These are phyloP conservation scores for Furcula furcula DNA, from an alignment of 2,888 invertebrate species.

Conservation along the genomic window DNA sequence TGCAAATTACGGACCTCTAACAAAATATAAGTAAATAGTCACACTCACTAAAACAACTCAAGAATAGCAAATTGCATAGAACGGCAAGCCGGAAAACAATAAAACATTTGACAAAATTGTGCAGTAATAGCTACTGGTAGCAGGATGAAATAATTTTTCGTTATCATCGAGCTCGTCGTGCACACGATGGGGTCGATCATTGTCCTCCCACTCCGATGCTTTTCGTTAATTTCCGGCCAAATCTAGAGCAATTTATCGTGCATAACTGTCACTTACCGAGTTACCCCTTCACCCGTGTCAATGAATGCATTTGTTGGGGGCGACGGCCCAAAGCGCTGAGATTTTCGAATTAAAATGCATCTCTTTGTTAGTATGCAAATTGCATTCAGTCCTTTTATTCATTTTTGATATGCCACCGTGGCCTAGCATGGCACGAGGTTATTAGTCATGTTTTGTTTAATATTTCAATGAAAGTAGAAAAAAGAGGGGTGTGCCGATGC, in stretches of 20 bases:
- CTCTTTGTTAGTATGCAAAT: slow-evolving; percentile 51
- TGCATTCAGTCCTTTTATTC: slow-evolving; percentile 33
- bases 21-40: too few relatives aligned
- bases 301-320: slow-evolving; percentile 43
- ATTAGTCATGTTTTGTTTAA: slow-evolving; percentile 24
- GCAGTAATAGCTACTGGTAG: slow-evolving; percentile 37
- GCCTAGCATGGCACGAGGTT: slow-evolving; percentile 23
- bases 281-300: slow-evolving; percentile 41
- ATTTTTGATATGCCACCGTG: slow-evolving; percentile 28
- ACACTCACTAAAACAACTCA: background rate
- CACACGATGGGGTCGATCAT: slow-evolving; percentile 50
- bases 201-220: slow-evolving; percentile 52
- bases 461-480: too few relatives aligned
- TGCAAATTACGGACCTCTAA: too few relatives aligned
- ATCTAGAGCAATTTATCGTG: slow-evolving; percentile 54
- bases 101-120: slow-evolving; percentile 54
- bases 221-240: slow-evolving; percentile 61
- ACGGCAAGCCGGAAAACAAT: background rate
- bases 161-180: slow-evolving; percentile 47
- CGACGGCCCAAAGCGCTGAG: slow-evolving; percentile 27
- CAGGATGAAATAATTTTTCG: slow-evolving; percentile 63
- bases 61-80: background rate
- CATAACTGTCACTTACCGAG: slow-evolving; percentile 41
- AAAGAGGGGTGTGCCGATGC: slow-evolving; percentile 29
- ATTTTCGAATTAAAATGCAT: slow-evolving; percentile 54